Conservation (phyloP, 2,797 vertebrate genomes). For the Brachymystax lenok region DNA sequence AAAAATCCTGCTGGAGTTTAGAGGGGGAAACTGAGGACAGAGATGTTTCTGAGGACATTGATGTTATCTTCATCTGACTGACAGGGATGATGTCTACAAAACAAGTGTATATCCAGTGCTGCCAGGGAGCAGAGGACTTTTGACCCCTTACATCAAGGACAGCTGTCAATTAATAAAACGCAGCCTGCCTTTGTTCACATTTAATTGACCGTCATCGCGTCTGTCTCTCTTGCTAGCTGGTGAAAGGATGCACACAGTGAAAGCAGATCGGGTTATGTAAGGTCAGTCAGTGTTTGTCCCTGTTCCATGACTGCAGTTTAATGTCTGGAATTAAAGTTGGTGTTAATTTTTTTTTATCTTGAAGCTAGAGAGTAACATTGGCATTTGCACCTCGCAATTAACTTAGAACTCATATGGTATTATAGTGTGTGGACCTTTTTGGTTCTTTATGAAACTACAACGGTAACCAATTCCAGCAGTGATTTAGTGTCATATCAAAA, state of each 20-base stretch:
- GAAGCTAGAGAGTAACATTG: neutral
- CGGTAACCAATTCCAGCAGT: conserved; percentile 48
- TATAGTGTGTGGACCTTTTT: neutral
- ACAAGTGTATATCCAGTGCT: neutral
- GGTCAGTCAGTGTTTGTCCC: conserved; percentile 17
- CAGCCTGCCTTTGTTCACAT: conserved; percentile 36
- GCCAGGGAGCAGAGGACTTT: neutral
- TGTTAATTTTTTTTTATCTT: neutral
- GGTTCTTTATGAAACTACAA: conserved; percentile 22
- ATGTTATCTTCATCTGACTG: conserved; percentile 45
- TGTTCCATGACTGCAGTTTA: neutral
- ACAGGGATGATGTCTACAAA: conserved; percentile 13
- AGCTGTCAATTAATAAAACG: conserved; percentile 44
- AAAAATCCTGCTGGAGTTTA: neutral
- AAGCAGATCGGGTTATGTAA: conserved; percentile 23
- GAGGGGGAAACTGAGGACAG: conserved; percentile 34
- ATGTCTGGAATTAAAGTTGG: neutral
- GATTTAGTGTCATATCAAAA: neutral
- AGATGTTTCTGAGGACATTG: conserved; percentile 27
- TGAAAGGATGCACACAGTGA: conserved; percentile 1
- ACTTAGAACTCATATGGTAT: neutral
- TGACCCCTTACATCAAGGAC: conserved; percentile 44
- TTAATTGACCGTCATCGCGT: conserved; percentile 29
- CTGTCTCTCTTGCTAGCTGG: conserved; percentile 29
- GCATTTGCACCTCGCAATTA: neutral